Conservation (phyloP, 2,797 vertebrate genomes). For the Sitta carolinensis region DNA sequence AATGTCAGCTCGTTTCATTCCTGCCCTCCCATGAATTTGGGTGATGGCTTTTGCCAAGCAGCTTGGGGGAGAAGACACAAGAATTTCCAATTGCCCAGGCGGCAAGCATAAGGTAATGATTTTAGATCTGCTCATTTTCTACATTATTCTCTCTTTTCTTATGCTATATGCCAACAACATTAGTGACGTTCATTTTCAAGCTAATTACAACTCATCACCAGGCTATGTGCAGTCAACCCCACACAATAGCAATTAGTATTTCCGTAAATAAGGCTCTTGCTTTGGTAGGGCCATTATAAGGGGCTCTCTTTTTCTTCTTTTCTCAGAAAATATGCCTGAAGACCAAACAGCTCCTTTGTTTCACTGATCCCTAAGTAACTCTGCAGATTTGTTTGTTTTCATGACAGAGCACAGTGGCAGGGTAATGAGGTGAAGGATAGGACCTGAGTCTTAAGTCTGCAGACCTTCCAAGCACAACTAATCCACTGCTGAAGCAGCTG, state of each 20-base stretch:
- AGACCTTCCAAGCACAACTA: conserved; percentile 14
- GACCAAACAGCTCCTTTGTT: conserved; percentile 9
- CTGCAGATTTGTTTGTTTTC: conserved; percentile 25
- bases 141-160: not conserved
- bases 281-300: not conserved
- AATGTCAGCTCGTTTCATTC: not conserved
- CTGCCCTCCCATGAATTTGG: not conserved
- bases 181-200: not conserved
- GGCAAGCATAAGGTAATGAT: not conserved
- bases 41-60: not conserved
- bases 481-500: conserved; percentile 36
- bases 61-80: not conserved
- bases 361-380: not conserved
- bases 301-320: not conserved
- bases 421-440: not conserved
- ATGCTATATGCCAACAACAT: not conserved
- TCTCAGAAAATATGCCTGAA: not conserved
- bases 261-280: not conserved
- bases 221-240: not conserved
- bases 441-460: not conserved
- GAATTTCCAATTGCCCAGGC: not conserved
- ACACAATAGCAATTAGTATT: not conserved
- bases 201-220: not conserved
- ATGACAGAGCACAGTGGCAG: not conserved
- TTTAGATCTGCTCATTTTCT: not conserved